Evolutionary conservation across 2,113 vertebrate species (phyloP), one percentile per base, ranked within the genome.

Genomic region (Pluvialis apricaria): DNA sequence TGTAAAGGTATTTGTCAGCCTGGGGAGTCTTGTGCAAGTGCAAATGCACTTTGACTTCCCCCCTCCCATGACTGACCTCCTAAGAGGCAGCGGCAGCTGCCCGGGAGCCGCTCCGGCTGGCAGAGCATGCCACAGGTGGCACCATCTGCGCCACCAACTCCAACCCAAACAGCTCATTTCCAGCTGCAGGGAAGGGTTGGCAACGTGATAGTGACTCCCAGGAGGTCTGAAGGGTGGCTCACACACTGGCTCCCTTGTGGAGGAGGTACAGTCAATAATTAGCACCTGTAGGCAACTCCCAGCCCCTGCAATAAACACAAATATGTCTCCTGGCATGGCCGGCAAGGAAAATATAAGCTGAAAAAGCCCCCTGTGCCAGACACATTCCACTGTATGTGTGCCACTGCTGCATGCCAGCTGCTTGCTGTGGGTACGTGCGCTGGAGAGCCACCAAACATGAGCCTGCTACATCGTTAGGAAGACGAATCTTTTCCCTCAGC

Each of bases 281-380:
- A 83, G 93, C 89, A 94, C 89, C 88, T 85, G 95, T 36, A 79
- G 86, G 73, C 85, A 66, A 64, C 85, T 94, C 87, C 88, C 92
- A 90, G 91, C 58, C 29, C 69, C 69, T 68, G 85, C 87, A 95
- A 87, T 85, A 97, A 97, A 87, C 85, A 96, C 72, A 97, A 97
- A 97, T 92, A 93, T 82, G 79, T 93, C 88, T 96, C 84, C 96
- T 97, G 93, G 93, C 96, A 81, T 40, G 82, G 84, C 14, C 79
- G 65, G 60, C 83, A 47, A 82, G 93, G 85, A 96, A 96, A 95
- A 95, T 15, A 92, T 1, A 60, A 82, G 45, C 42, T 95, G 79
- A 76, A 96, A 91, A 95, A 82, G 57, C 32, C 42, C 11, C 64
- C 91, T 70, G 78, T 92, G 91, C 71, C 87, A 90, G 88, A 65